These are phyloP conservation scores for Nycticryphes semicollaris DNA, from an alignment of 2,113 vertebrate species.

Conservation along the genomic window DNA sequence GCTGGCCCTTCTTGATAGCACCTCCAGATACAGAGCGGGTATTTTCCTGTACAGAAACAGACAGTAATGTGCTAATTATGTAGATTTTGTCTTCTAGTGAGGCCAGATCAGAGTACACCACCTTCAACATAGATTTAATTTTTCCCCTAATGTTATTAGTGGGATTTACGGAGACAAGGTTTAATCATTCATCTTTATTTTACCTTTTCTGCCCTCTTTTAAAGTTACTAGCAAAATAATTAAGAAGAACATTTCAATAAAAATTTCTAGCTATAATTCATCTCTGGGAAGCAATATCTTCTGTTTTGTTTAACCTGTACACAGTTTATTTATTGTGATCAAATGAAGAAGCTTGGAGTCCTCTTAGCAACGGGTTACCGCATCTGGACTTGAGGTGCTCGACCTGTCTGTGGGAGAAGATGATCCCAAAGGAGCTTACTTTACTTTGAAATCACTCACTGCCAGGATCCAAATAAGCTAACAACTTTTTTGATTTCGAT, in stretches of 20 bases:
- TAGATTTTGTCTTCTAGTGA: background rate
- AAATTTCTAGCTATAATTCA: background rate
- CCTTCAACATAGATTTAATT: background rate
- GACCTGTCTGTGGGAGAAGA: background rate
- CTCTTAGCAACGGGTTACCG: background rate
- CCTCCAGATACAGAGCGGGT: background rate
- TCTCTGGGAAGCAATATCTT: background rate
- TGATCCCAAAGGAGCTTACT: background rate
- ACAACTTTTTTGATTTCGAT: background rate
- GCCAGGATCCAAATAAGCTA: background rate
- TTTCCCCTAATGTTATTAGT: background rate
- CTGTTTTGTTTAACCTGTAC: background rate
- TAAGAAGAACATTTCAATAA: background rate
- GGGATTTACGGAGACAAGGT: background rate
- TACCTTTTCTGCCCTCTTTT: background rate
- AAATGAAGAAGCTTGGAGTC: background rate
- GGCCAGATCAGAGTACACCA: background rate
- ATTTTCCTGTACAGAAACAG: background rate
- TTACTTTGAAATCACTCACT: background rate
- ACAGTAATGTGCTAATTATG: background rate
- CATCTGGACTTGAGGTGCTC: background rate
- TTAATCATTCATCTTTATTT: background rate
- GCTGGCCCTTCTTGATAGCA: background rate
- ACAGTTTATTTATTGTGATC: background rate
- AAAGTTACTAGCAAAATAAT: background rate